Base-by-base conservation (phyloP, 2,797 vertebrate species). In the Sebastes minor region DNA sequence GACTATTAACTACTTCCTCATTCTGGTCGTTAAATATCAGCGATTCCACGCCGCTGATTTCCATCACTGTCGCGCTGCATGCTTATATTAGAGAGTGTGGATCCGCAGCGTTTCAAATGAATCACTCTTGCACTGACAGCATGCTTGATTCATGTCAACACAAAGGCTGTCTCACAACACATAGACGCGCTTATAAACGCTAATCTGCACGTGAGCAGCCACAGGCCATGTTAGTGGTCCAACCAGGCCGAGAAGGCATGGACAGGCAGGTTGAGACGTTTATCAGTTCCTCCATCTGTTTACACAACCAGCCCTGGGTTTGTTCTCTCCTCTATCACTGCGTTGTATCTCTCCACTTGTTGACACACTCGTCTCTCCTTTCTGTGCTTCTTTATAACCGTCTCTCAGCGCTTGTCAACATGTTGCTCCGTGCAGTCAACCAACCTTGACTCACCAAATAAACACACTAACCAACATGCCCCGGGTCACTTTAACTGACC, bases 271-370 rank as follows among this genome's bases (percentile, higher is more conserved):
- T 78, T 55, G 66, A 25, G 53, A 20, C 7, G 22, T 68, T 89
- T 88, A 92, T 92, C 90, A 84, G 57, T 56, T 69, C 72, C 60
- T 80, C 71, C 81, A 91, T 93, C 89, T 94, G 92, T 93, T 94
- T 92, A 92, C 89, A 91, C 83, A 93, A 81, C 80, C 82, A 85
- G 64, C 70, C 63, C 60, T 62, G 64, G 82, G 86, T 83, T 88
- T 76, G 85, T 57, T 76, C 76, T 79, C 59, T 78, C 59, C 82
- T 80, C 78, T 91, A 92, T 94, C 93, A 67, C 65, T 28, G 70
- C 2, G 16, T 83, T 75, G 83, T 74, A 92, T 94, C 93, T 92
- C 74, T 85, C 57, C 75, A 66, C 79, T 74, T 90, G 86, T 90
- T 91, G 91, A 91, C 78, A 90, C 87, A 74, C 86, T 89, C 80